Evolutionary conservation across 2,797 vertebrate species (phyloP).

Genomic region (Epinephelus coioides): DNA sequence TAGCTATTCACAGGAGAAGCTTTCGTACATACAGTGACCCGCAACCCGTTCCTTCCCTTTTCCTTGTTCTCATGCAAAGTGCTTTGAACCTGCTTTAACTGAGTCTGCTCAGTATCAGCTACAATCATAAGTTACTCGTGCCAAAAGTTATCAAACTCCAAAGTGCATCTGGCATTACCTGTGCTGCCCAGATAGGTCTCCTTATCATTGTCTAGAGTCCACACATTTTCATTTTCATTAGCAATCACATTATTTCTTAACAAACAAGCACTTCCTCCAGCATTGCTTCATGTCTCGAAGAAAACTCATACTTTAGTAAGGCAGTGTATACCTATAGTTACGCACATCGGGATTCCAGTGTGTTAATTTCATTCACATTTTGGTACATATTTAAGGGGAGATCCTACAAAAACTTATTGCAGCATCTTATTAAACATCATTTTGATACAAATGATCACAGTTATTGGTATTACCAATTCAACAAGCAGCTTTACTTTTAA

Average conservation of each 20-base stretch:
- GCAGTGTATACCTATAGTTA: conserved; percentile 27
- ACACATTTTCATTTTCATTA: conserved; percentile 7
- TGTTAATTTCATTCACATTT: conserved; percentile 30
- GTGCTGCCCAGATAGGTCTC: neutral
- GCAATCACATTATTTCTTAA: conserved; percentile 29
- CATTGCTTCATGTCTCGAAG: conserved; percentile 4
- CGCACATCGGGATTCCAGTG: conserved; percentile 18
- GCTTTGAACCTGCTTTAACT: conserved; percentile 51
- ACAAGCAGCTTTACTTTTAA: conserved; percentile 21
- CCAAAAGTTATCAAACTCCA: conserved; percentile 43
- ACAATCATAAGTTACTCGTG: conserved; percentile 77
- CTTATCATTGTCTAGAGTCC: neutral
- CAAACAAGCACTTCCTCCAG: conserved; percentile 49
- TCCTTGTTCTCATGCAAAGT: conserved; percentile 53
- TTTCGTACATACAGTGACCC: conserved; percentile 33
- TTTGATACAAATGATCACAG: conserved; percentile 26
- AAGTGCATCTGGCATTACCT: conserved; percentile 28
- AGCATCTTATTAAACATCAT: conserved; percentile 1
- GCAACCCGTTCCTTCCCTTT: conserved; percentile 20
- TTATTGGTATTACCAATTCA: conserved; percentile 15
- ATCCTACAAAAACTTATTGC: neutral
- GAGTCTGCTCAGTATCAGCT: conserved; percentile 50
- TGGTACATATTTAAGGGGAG: neutral
- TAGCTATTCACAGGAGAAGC: conserved; percentile 66
- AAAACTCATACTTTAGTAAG: conserved; percentile 45